Evolutionary conservation across 2,888 invertebrate genomes (phyloP), one percentile per base, ranked within the genome.

Genomic region (Argyra leucocephala): DNA sequence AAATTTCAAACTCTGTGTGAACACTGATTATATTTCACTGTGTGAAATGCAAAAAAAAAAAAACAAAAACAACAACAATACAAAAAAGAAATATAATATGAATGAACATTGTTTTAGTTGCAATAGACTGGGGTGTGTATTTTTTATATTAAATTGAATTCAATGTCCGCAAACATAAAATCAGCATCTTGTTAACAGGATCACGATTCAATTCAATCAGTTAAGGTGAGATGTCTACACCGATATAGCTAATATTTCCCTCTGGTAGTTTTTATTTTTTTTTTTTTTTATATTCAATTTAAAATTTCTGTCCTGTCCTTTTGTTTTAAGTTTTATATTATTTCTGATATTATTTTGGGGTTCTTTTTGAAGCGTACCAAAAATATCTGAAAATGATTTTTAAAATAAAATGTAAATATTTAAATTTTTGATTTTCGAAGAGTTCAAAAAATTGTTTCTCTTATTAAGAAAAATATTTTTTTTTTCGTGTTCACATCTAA

Each of bases 141-240:
- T 48, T 15, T 9, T 48, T 48, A 15, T 48, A 5, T 15, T 48
- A 5, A 48, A 18, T 48, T 15, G 48, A 48, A 48, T 31, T 31
- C 31, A 31, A 48, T 48, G 48, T 37, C n/a, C 15, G 48, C 18
- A 48, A 48, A 48, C 18, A 48, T n/a, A 48, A n/a, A n/a, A 48
- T 48, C 48, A 48, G 48, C 48, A 48, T 48, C 48, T 48, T 48
- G 48, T 48, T 48, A 48, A 48, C 48, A 48, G 48, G 18, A 48
- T 48, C 48, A 48, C 48, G 48, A 48, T 48, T 48, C 48, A 48
- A 48, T 48, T 48, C 48, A 48, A 48, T 48, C 48, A 48, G 48
- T 48, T 48, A 48, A 48, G 48, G 48, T 48, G 48, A 48, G 48
- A 48, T 48, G 48, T 48, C 48, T 48, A 48, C 48, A 48, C 48